These are phyloP conservation scores for Eulemur albifrons DNA, from an alignment of 2,797 vertebrate genomes.

Conservation along the genomic window DNA sequence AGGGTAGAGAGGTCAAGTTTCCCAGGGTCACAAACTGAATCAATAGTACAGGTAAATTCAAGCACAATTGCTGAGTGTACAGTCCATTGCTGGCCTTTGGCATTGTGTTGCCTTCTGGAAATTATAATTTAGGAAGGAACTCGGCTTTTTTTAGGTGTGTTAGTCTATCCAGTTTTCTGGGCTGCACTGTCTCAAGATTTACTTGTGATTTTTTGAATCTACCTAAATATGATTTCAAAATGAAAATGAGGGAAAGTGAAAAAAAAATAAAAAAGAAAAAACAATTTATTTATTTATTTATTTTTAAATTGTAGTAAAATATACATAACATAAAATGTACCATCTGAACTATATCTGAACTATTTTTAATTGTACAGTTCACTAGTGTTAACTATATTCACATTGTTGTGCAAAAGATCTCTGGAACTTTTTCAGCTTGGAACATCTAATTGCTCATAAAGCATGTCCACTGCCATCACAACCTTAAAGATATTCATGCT, in stretches of 20 bases:
- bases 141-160: not conserved
- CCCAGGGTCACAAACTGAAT: not conserved
- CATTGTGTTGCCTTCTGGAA: not conserved
- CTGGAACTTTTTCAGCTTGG: not conserved
- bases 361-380: not conserved
- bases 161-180: not conserved
- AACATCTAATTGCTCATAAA: not conserved
- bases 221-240: not conserved
- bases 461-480: not conserved
- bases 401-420: not conserved
- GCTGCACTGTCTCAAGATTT: not conserved
- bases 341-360: not conserved
- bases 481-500: not conserved
- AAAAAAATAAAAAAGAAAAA: not conserved
- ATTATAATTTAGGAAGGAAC: not conserved
- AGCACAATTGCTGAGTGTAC: not conserved
- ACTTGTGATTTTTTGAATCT: not conserved
- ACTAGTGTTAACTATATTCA: not conserved
- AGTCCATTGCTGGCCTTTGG: not conserved
- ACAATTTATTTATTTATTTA: not conserved
- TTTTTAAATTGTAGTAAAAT: not conserved
- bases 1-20: not conserved
- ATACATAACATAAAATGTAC: not conserved
- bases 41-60: not conserved
- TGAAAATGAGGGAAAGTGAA: not conserved